Evolutionary conservation across 2,113 vertebrate genomes (phyloP).

Genomic region (Antechinus flavipes): DNA sequence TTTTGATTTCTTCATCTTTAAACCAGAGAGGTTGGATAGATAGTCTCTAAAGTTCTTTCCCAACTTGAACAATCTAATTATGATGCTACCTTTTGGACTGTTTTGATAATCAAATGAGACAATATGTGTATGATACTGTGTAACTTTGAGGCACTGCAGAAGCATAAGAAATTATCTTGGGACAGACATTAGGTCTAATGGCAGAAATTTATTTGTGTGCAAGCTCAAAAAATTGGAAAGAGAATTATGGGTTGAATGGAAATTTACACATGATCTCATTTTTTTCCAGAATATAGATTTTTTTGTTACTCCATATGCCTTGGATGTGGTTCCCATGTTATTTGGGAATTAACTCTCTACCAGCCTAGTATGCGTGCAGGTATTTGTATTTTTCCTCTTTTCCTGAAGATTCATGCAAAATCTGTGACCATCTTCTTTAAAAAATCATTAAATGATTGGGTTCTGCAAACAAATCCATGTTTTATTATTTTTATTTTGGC

Average conservation of each 20-base stretch:
- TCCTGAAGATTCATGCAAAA: neutral
- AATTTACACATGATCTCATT: neutral
- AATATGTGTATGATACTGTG: neutral
- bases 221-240: slow-evolving; percentile 28
- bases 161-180: slow-evolving; percentile 4
- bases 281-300: slow-evolving; percentile 49
- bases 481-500: neutral
- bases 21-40: neutral
- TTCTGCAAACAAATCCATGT: neutral
- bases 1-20: neutral
- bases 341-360: neutral
- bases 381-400: neutral
- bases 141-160: neutral
- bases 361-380: neutral
- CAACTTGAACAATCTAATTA: neutral
- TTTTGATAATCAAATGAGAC: neutral
- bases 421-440: neutral
- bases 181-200: neutral
- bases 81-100: neutral
- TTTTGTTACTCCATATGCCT: neutral
- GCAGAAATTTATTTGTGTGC: slow-evolving; percentile 57
- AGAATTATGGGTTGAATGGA: neutral
- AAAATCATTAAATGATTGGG: neutral
- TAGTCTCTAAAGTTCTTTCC: neutral
- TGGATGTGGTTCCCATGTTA: neutral